Evolutionary conservation across 2,888 invertebrate genomes (phyloP), one percentile per base, ranked within the genome.

Genomic region (Hirtodrosophila cameraria): DNA sequence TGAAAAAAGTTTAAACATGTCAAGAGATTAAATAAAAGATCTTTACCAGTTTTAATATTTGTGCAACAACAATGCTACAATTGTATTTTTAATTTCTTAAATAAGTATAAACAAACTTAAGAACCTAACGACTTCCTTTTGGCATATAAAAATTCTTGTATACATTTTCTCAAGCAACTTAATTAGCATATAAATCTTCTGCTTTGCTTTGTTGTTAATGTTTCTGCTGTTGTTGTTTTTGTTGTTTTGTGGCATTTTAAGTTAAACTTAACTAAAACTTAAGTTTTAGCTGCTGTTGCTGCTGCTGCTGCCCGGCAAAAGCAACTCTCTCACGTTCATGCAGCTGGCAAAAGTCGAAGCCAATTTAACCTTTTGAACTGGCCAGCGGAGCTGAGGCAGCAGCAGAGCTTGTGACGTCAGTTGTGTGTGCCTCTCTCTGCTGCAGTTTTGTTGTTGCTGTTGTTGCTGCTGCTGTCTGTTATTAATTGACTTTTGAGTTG

Each of bases 401-500:
- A n/a, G n/a, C n/a, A n/a, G n/a, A n/a, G n/a, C 25, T 55, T 81
- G 82, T 85, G 78, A 79, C 78, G 85, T 79, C 78, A 78, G 60
- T 52, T 48, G 62, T 28, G 53, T 35, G 39, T 53, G 46, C 15
- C 31, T 41, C 42, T 58, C 28, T 46, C 28, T 55, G 36, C 43
- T 76, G 76, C 65, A 57, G 58, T 58, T 8, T 58, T 63, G 62
- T 67, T 65, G 30, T 46, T 41, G 45, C 30, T 58, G 39, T 55
- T 41, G 20, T 25, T 59, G 43, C 41, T 49, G 57, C 7, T 58
- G 38, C 13, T 68, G 78, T 43, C 48, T 75, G 83, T 82, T 86
- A 85, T 82, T 82, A 82, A 87, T 82, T 87, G 82, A 87, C 82
- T 82, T 87, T 87, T 82, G 77, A 85, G 86, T 87, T 82, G 82